These are phyloP conservation scores for Cricetomys ansorgei DNA, from an alignment of 2,113 vertebrate genomes.

Conservation along the genomic window DNA sequence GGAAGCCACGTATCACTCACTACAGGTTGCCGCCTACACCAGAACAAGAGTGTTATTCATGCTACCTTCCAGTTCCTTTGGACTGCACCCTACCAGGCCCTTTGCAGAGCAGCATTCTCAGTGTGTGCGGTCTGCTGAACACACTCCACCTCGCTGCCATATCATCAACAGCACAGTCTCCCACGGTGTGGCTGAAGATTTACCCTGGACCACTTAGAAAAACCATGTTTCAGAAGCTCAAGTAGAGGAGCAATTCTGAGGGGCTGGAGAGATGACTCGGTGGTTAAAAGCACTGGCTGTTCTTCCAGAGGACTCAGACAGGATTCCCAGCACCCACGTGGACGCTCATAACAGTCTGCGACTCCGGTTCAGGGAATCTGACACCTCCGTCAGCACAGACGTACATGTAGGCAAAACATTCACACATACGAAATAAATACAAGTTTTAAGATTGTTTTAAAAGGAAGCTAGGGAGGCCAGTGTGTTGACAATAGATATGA, in stretches of 20 bases:
- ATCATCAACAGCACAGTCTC: not conserved
- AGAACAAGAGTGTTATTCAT: not conserved
- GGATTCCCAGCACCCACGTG: not conserved
- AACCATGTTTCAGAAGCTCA: slow-evolving; percentile 36
- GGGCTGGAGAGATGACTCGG: not conserved
- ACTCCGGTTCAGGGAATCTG: not conserved
- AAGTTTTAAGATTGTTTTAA: not conserved
- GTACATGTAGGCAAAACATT: not conserved
- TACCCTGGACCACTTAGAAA: not conserved
- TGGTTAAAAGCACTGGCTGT: not conserved
- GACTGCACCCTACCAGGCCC: not conserved
- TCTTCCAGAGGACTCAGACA: not conserved
- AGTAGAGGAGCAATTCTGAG: not conserved
- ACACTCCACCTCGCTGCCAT: too few species aligned
- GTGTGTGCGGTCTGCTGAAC: not conserved
- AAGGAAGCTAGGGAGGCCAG: slow-evolving; percentile 19
- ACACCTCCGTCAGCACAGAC: not conserved
- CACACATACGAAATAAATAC: not conserved
- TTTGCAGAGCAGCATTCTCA: not conserved
- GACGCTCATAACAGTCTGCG: not conserved
- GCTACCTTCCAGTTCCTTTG: not conserved
- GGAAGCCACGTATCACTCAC: not conserved
- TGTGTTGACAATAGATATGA: not conserved
- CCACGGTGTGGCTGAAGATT: not conserved
- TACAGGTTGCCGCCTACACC: not conserved